Evolutionary conservation across 1,140 invertebrate species (phyloP), one percentile per base, ranked within the genome.

Genomic region (Laupala kohalensis): DNA sequence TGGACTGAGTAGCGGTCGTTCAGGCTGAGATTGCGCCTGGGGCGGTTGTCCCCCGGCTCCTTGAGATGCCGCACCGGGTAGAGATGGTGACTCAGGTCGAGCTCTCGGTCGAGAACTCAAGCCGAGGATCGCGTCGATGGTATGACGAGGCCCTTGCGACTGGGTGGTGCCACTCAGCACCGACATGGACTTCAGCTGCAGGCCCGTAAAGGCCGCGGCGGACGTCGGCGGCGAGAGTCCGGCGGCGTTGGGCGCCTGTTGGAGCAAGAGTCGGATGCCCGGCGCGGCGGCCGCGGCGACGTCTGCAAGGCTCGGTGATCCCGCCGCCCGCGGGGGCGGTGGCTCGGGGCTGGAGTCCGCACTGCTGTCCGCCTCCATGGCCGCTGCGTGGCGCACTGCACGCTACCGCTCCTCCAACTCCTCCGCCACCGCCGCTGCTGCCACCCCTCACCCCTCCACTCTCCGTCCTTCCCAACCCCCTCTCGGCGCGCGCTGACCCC

Each of bases 111-210:
- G 69, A 6, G 5, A 13, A 37, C 26, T 70, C 23, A 72, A 27
- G 6, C 71, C 71, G 6, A 72, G 71, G 27, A 72, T 72, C 27
- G 71, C 71, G 66, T 72, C 71, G 29, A 72, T 72, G 66, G 71
- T 72, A 29, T 72, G 71, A 1, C 71, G n/a, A 0, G 71, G 65
- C 3, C 71, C 63, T 24, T 70, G 69, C 12, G 69, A 19, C 29
- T 29, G n/a, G 9, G 19, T 66, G 29, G 65, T 72, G 0, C 63
- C 26, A 2, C 71, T 28, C 53, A 30, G 69, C 12, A 30, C 26
- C 69, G 69, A 24, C 53, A 53, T 26, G 30, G 69, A 24, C 25
- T 72, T 72, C n/a, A 72, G 27, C 66, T 68, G 71, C 65, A 72
- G 66, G 26, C 71, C 67, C 19, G 28, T 30, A 23, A 68, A 72